A percentile compares a stretch with the other conserved stretches of the same genome.
Conservation (phyloP, 1,140 invertebrate genomes). For the Heliothis subflexa region DNA sequence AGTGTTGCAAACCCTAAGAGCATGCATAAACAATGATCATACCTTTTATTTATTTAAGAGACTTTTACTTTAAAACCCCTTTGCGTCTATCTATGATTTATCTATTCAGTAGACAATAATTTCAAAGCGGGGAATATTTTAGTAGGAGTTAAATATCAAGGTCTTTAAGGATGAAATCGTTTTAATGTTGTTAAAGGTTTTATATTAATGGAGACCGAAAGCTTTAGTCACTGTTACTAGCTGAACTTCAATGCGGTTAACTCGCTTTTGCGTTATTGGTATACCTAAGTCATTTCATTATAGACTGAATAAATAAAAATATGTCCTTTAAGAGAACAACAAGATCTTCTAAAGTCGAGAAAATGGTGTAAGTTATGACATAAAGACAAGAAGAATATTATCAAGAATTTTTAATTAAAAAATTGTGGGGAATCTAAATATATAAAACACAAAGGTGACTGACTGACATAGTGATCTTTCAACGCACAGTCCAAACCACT, state of each 20-base stretch:
- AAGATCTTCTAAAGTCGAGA: no score
- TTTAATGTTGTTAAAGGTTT: slow-evolving; percentile 4
- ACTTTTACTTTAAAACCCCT: neutral
- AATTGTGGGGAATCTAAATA: no score
- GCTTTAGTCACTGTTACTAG: slow-evolving; percentile 9
- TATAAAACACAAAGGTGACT: no score
- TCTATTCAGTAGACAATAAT: neutral
- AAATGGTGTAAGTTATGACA: no score
- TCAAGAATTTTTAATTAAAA: no score
- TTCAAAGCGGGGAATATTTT: neutral
- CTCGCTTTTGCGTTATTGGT: neutral
- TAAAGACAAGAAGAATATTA: no score
- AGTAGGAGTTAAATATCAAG: neutral
- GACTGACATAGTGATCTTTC: no score
- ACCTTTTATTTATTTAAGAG: neutral
- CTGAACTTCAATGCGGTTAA: neutral
- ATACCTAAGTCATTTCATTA: neutral
- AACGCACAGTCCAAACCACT: no score
- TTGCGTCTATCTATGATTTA: no score
- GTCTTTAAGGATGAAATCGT: neutral
- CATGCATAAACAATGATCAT: no score
- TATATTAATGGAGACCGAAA: neutral
- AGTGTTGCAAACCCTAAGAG: no score
- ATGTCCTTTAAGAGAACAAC: neutral
- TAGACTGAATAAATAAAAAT: neutral